Percentiles rank a stretch among this genome's conserved stretches.
phyloP scores from a whole-genome alignment of 2,113 vertebrate genomes.

The Neolamprologus modestus region DNA sequence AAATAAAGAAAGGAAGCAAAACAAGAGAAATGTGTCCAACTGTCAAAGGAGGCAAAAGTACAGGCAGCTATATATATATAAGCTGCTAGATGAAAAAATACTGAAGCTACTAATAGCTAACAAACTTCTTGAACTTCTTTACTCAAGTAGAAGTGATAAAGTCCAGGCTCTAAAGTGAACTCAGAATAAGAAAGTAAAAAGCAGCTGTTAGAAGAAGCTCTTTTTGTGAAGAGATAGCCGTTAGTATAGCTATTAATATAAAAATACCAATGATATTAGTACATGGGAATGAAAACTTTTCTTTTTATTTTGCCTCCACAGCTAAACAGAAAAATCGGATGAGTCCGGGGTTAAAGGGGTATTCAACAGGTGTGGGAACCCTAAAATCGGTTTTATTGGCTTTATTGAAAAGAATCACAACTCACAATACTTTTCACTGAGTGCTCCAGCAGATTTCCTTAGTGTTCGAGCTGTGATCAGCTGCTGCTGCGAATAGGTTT shows the following conservation, averaged over 20 bases:
- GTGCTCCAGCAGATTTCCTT: neutral
- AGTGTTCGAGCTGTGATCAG: neutral
- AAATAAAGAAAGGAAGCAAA: neutral
- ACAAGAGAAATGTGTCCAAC: neutral
- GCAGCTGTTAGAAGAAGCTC: neutral
- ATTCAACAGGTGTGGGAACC: neutral
- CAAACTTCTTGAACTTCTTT: neutral
- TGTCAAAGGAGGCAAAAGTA: neutral
- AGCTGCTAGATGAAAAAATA: neutral
- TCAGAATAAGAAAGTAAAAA: neutral
- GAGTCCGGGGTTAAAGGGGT: neutral
- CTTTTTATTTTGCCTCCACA: neutral
- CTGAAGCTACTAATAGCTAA: neutral
- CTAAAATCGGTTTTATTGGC: neutral
- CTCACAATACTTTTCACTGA: neutral
- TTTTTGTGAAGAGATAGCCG: fast-evolving
- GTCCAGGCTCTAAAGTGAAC: neutral
- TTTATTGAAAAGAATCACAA: neutral
- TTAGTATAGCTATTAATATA: neutral
- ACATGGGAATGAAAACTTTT: neutral
- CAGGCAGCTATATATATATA: neutral
- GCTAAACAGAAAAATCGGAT: neutral
- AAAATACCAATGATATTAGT: neutral
- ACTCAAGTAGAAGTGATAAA: neutral
- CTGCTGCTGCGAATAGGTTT: neutral